A percentile compares a stretch with the other conserved stretches of the same genome.
These are phyloP conservation scores for Platyura marginata DNA, from an alignment of 1,140 invertebrate genomes.

Conservation along the genomic window DNA sequence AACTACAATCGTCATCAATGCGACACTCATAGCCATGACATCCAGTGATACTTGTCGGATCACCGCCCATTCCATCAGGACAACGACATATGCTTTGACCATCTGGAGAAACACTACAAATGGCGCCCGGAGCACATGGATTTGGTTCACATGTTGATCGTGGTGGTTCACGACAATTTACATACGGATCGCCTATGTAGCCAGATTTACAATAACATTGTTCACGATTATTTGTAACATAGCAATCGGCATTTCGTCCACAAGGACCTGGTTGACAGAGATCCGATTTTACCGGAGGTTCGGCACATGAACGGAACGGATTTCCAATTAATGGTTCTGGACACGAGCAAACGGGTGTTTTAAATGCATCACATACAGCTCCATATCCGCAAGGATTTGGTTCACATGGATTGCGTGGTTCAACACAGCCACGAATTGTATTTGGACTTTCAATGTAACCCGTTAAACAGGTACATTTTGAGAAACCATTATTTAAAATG, in stretches of 20 bases:
- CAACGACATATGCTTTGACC: conserved; percentile 57
- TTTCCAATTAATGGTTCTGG: conserved; percentile 55
- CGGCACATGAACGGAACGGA: conserved; percentile 52
- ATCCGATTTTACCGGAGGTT: conserved; percentile 31
- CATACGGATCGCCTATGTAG: conserved; percentile 55
- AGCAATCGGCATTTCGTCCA: conserved; percentile 60
- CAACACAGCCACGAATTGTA: conserved; percentile 65
- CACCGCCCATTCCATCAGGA: conserved; percentile 51
- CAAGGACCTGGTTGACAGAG: conserved; percentile 59
- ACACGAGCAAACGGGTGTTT: conserved; percentile 62
- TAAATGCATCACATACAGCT: conserved; percentile 58
- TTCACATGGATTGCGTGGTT: conserved; percentile 56
- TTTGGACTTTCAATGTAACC: conserved; percentile 74
- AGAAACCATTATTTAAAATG: conserved; percentile 20
- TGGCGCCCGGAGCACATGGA: conserved; percentile 57
- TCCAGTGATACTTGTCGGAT: conserved; percentile 47
- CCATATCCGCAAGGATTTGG: conserved; percentile 62
- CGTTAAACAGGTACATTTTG: conserved; percentile 40
- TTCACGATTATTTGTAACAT: conserved; percentile 47
- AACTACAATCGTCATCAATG: conserved; percentile 50
- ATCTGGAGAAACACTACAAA: conserved; percentile 42
- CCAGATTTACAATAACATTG: conserved; percentile 60
- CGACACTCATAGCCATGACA: conserved; percentile 59
- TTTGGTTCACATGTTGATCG: conserved; percentile 47
- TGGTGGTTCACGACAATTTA: conserved; percentile 42